A percentile compares a stretch with the other conserved stretches of the same genome.
These are phyloP conservation scores for Invenusta paracnida DNA, from an alignment of 2,888 invertebrate species.

Conservation along the genomic window DNA sequence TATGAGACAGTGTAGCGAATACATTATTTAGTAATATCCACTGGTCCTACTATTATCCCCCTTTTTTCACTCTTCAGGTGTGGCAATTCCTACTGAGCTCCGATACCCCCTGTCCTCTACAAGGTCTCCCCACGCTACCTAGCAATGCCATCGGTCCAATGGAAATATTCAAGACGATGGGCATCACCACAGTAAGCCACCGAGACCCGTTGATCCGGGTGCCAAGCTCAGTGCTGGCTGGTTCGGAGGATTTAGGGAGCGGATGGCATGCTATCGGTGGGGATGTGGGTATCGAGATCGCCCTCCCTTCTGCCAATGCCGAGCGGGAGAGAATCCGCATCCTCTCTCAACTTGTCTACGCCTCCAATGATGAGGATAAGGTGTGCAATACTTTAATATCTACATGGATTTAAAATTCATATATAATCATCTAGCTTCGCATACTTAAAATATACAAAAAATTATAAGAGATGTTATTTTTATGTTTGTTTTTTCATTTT, in stretches of 20 bases:
- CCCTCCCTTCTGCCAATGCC: neutral
- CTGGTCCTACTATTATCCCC: too few species aligned
- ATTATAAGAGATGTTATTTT: neutral
- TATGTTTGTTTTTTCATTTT: neutral
- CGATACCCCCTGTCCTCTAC: neutral
- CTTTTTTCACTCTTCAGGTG: neutral
- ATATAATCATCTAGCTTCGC: neutral
- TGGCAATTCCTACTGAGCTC: neutral
- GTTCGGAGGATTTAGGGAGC: neutral
- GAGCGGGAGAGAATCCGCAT: neutral
- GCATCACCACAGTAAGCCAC: constrained; percentile 11
- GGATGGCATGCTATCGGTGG: neutral
- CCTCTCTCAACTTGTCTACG: neutral
- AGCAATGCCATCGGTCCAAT: neutral
- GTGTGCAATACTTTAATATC: neutral
- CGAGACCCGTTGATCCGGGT: constrained; percentile 32
- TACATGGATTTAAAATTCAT: neutral
- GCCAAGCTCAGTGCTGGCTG: neutral
- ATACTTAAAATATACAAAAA: too few species aligned
- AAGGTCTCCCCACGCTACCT: neutral
- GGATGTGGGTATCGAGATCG: neutral
- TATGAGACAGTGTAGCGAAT: too few species aligned
- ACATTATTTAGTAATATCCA: too few species aligned
- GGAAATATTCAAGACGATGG: neutral
- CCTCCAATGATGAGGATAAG: constrained; percentile 8